Conservation (phyloP, 2,113 vertebrate species). For the Lipotes vexillifer region DNA sequence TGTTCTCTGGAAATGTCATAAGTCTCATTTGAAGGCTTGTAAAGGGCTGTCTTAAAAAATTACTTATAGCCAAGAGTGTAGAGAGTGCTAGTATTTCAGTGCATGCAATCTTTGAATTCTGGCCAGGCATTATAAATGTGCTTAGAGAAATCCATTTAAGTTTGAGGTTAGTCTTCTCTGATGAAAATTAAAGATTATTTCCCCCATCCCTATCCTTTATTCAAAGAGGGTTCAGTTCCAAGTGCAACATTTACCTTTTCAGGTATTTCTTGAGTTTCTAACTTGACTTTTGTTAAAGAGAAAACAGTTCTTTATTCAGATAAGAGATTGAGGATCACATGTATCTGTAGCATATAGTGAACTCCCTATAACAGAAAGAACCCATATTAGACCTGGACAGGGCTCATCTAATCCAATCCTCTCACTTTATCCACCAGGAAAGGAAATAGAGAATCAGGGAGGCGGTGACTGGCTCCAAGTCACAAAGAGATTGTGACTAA, state of each 20-base stretch:
- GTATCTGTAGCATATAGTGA: background rate
- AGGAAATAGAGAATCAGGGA: background rate
- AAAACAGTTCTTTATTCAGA: background rate
- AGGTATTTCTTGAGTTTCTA: background rate
- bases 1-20: constrained; percentile 26
- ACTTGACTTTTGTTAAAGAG: background rate
- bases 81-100: background rate
- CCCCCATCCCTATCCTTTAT: background rate
- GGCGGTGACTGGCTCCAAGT: background rate
- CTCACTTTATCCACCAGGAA: background rate
- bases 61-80: background rate
- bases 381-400: background rate
- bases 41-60: constrained; percentile 22
- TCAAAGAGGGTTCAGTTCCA: background rate
- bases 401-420: background rate
- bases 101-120: background rate
- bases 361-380: background rate
- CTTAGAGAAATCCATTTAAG: background rate
- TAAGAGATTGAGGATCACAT: background rate
- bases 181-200: background rate
- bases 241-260: background rate
- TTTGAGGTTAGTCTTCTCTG: background rate
- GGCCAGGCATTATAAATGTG: background rate
- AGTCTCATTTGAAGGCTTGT: constrained; percentile 42
- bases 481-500: background rate